Percentiles rank a stretch among this genome's conserved stretches.
phyloP scores from a whole-genome alignment of 2,113 vertebrate genomes.

The Oryzias javanicus region DNA sequence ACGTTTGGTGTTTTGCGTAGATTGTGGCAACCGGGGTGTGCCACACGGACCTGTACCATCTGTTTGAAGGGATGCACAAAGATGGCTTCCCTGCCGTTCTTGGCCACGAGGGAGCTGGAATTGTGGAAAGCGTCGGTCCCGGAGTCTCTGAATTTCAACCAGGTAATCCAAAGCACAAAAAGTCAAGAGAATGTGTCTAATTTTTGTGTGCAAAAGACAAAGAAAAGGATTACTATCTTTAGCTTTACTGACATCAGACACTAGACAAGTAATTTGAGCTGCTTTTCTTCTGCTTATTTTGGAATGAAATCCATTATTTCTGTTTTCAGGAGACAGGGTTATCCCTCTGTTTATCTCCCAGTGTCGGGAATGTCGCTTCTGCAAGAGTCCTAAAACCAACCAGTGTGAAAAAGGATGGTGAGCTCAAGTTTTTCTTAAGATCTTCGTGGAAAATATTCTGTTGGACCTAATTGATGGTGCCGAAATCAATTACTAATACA shows the following conservation, averaged over 20 bases:
- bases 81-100: constrained; percentile 79
- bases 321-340: constrained; percentile 81
- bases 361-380: constrained; percentile 81
- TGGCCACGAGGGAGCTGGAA: constrained; percentile 84
- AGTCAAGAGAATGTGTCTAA: no score
- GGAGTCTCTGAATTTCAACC: constrained; percentile 82
- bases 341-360: constrained; percentile 81
- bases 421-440: constrained; percentile 15
- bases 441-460: neutral
- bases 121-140: constrained; percentile 84
- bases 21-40: constrained; percentile 84
- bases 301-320: no score
- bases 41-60: constrained; percentile 77
- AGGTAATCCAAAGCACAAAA: constrained; percentile 52
- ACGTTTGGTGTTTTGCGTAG: constrained; percentile 50
- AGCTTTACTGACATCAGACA: no score
- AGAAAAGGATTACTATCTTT: no score
- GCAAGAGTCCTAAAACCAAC: constrained; percentile 79
- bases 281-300: no score
- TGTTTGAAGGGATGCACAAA: constrained; percentile 70
- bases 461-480: neutral
- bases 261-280: no score
- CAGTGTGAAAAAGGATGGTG: constrained; percentile 80
- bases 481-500: neutral
- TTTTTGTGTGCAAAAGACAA: neutral